Evolutionary conservation across 1,140 invertebrate species (phyloP), one percentile per base, ranked within the genome.

Genomic region (Plectrocnemia conspersa): DNA sequence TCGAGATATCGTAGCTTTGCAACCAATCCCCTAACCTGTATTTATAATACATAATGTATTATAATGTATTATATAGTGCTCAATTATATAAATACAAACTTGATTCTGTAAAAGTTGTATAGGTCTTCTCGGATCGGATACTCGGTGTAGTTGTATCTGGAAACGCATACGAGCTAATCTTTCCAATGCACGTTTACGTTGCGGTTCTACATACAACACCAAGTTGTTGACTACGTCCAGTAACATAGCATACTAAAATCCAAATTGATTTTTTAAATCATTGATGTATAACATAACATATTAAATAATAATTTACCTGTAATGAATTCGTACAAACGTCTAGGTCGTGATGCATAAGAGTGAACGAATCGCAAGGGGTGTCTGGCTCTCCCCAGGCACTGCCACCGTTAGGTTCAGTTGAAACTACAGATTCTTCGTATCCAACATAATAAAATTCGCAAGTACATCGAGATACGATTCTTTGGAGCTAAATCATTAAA

Each of bases 361-460:
- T 98, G 65, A 99, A 98, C 2, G 93, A 92, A 75, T 99, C 95
- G 3, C 96, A 92, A 11, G 91, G 89, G 22, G 87, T 84, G 64
- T 95, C 88, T 58, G 83, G 80, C 55, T 83, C 79, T 58, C 87
- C 84, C 82, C 86, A 88, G 0, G 82, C 83, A 41, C 79, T 81
- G 38, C 50, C 63, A 41, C 63, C 63, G 9, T 60, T 52, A 3
- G 64, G 67, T 27, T 50, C 47, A 49, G 63, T 64, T 32, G 33
- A 46, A 33, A 19, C 57, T 44, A 35, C 58, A 1, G 74, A 76
- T 64, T 88, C 87, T 67, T 88, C 83, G 67, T 97, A 98, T 48
- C 89, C 89, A 24, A 92, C 93, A 70, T 97, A 99, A 70, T 94
- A 97, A 72, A 99, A 96, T 73, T 98, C 94, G 72, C 96, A 98